These are phyloP conservation scores for Spodoptera frugiperda DNA, from an alignment of 1,140 invertebrate genomes.

Conservation along the genomic window DNA sequence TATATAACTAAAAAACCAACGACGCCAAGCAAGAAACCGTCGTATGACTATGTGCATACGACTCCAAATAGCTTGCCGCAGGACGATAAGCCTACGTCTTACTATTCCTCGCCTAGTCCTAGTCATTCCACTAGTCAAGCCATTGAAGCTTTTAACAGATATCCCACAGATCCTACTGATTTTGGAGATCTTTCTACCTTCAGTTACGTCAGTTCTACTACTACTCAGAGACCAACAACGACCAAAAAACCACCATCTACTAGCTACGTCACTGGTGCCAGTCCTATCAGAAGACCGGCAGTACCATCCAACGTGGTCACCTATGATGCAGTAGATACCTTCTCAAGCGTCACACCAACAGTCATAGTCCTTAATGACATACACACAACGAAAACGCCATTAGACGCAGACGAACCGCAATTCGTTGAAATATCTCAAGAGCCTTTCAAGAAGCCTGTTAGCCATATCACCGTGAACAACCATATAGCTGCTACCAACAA, in stretches of 20 bases:
- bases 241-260: conserved; percentile 85
- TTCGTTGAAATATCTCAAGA: conserved; percentile 83
- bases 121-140: conserved; percentile 78
- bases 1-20: conserved; percentile 59
- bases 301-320: conserved; percentile 62
- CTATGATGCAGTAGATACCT: conserved; percentile 75
- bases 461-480: conserved; percentile 87
- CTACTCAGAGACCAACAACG: conserved; percentile 68
- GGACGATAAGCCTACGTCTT: conserved; percentile 62
- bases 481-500: conserved; percentile 86
- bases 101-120: conserved; percentile 71
- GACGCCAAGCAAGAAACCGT: conserved; percentile 53
- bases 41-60: conserved; percentile 60
- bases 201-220: conserved; percentile 79
- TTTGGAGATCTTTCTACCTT: conserved; percentile 80
- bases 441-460: conserved; percentile 83
- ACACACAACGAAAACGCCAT: conserved; percentile 72
- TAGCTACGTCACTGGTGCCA: conserved; percentile 87
- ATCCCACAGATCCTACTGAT: conserved; percentile 76
- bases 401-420: conserved; percentile 75
- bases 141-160: conserved; percentile 78
- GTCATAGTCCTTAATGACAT: conserved; percentile 89
- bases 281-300: conserved; percentile 80
- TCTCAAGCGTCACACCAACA: conserved; percentile 89
- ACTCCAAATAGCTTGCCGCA: conserved; percentile 72